These are phyloP conservation scores for Apotomis betuletana DNA, from an alignment of 2,888 invertebrate species.

Conservation along the genomic window DNA sequence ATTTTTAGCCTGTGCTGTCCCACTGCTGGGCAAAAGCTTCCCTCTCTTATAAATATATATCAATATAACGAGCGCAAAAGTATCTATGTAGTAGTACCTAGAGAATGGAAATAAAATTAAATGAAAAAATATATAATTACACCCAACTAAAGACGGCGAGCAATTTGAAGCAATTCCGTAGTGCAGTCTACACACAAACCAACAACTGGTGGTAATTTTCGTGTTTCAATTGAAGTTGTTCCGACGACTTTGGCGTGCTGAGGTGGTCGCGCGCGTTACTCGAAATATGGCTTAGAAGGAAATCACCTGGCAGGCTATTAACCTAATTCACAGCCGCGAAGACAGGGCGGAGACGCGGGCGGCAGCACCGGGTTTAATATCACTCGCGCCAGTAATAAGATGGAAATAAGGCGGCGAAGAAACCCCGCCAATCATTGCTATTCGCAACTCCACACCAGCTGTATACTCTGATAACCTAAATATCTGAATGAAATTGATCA, in stretches of 20 bases:
- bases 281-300: conserved; percentile 79
- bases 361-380: conserved; percentile 78
- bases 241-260: conserved; percentile 73
- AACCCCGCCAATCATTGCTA: conserved; percentile 78
- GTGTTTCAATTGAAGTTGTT: conserved; percentile 65
- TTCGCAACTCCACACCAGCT: conserved; percentile 69
- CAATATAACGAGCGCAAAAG: no score
- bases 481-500: conserved; percentile 13
- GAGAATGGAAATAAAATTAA: no score
- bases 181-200: conserved; percentile 42
- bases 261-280: conserved; percentile 71
- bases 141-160: neutral
- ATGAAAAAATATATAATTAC: neutral
- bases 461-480: conserved; percentile 55
- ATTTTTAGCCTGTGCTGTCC: no score
- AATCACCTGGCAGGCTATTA: conserved; percentile 83
- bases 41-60: no score
- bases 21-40: no score
- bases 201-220: conserved; percentile 49
- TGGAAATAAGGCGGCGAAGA: conserved; percentile 81
- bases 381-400: conserved; percentile 81
- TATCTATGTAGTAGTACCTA: no score
- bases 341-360: conserved; percentile 80
- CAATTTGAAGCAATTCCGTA: conserved; percentile 5
- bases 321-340: conserved; percentile 83